Evolutionary conservation across 2,888 invertebrate species (phyloP).

Genomic region (Pristionchus mayeri): DNA sequence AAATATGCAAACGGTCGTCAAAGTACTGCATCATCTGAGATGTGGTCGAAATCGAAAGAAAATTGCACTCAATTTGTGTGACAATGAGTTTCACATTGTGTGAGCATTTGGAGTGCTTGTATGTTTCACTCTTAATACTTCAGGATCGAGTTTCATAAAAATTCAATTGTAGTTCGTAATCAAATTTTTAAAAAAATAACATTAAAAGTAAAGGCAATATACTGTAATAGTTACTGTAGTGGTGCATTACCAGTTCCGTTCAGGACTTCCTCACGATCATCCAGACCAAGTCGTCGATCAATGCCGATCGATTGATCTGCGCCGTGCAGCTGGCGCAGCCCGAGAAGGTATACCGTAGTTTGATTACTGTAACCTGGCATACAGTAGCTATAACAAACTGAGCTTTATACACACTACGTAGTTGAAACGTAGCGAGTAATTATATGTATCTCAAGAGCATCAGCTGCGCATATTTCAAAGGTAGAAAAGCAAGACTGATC

Average conservation of each 20-base stretch:
- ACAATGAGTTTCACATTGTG: too few relatives aligned
- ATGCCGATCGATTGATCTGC: background rate
- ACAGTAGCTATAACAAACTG: background rate
- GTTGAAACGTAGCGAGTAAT: background rate
- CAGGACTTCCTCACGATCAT: slow-evolving; percentile 44
- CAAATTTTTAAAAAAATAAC: too few relatives aligned
- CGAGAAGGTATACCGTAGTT: slow-evolving; percentile 13
- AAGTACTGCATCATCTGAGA: too few relatives aligned
- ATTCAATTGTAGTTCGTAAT: too few relatives aligned
- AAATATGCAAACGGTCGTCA: too few relatives aligned
- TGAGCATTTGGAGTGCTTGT: too few relatives aligned
- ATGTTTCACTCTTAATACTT: too few relatives aligned
- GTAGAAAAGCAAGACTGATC: background rate
- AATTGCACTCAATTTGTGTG: too few relatives aligned
- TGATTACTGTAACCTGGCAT: background rate
- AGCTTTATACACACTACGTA: background rate
- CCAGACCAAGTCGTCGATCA: slow-evolving; percentile 9
- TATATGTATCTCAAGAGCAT: background rate
- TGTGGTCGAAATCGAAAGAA: too few relatives aligned
- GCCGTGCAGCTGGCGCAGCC: slow-evolving; percentile 38
- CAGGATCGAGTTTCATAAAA: too few relatives aligned
- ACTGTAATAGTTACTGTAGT: background rate
- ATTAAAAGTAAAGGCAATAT: too few relatives aligned
- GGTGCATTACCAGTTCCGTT: background rate
- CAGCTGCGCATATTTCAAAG: background rate